A percentile compares a stretch with the other conserved stretches of the same genome.
These are phyloP conservation scores for Neoaliturus tenellus DNA, from an alignment of 2,888 invertebrate genomes.

Conservation along the genomic window DNA sequence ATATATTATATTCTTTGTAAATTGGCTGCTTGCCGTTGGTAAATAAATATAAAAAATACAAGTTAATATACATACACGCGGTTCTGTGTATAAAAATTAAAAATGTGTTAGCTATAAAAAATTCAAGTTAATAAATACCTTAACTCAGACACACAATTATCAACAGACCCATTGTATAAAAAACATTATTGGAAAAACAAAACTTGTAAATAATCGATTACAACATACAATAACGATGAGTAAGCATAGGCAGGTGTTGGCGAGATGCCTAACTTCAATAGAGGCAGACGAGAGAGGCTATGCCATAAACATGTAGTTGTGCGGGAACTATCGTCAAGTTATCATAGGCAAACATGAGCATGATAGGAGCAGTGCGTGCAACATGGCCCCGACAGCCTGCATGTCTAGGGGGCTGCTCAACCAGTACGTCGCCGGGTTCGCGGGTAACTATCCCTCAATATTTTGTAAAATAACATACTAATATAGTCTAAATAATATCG, in stretches of 20 bases:
- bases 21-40: too few relatives aligned
- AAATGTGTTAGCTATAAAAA: too few relatives aligned
- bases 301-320: not conserved
- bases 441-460: slow-evolving; percentile 13
- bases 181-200: not conserved
- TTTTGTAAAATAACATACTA: too few relatives aligned
- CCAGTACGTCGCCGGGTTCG: slow-evolving; percentile 18
- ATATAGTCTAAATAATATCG: too few relatives aligned
- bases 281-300: not conserved
- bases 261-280: not conserved
- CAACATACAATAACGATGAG: not conserved
- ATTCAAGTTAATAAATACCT: too few relatives aligned
- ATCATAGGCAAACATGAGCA: not conserved
- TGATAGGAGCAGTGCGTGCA: slow-evolving; percentile 1
- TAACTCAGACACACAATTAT: too few relatives aligned
- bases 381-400: slow-evolving; percentile 2
- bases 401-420: slow-evolving; percentile 14
- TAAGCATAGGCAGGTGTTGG: too few relatives aligned
- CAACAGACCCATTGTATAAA: not conserved
- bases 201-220: not conserved
- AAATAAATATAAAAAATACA: too few relatives aligned
- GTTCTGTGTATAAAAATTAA: too few relatives aligned
- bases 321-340: not conserved
- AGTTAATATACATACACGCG: too few relatives aligned
- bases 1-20: too few relatives aligned